These are phyloP conservation scores for Lophius americanus DNA, from an alignment of 2,797 vertebrate species.

Conservation along the genomic window DNA sequence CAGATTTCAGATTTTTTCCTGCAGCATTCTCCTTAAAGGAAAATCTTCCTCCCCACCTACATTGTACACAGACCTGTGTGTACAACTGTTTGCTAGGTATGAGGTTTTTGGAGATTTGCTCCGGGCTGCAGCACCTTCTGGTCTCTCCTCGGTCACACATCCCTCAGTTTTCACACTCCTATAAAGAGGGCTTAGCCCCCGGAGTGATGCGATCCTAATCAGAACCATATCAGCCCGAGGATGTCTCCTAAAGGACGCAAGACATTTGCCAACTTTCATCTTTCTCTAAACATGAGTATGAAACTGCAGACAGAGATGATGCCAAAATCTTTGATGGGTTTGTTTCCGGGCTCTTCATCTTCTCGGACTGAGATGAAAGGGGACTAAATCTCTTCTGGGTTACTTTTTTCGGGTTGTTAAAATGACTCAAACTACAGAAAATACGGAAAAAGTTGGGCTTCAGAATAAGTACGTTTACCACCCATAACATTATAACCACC, in stretches of 20 bases:
- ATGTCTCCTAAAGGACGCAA: constrained; percentile 6
- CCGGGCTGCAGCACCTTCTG: neutral
- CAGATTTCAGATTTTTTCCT: too few relatives aligned
- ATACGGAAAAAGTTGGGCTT: constrained; percentile 4
- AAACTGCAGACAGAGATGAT: constrained; percentile 10
- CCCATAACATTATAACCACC: too few relatives aligned
- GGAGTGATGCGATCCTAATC: constrained; percentile 34
- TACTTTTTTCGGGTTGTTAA: neutral
- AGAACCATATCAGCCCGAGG: constrained; percentile 36
- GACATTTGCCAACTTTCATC: constrained; percentile 26
- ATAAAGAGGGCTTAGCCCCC: constrained; percentile 44
- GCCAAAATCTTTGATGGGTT: neutral
- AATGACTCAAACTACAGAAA: neutral
- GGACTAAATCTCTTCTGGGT: constrained; percentile 1
- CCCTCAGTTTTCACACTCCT: constrained; percentile 14
- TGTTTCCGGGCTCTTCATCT: constrained; percentile 8
- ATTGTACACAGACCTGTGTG: constrained; percentile 25
- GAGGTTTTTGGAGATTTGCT: constrained; percentile 21
- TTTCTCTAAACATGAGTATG: constrained; percentile 20
- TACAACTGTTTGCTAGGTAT: neutral
- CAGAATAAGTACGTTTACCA: neutral
- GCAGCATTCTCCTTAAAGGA: constrained; percentile 15
- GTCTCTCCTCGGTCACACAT: constrained; percentile 17
- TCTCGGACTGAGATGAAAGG: constrained; percentile 28
- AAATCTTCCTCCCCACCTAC: constrained; percentile 9